These are phyloP conservation scores for Hassar affinis DNA, from an alignment of 2,113 vertebrate genomes.

Conservation along the genomic window DNA sequence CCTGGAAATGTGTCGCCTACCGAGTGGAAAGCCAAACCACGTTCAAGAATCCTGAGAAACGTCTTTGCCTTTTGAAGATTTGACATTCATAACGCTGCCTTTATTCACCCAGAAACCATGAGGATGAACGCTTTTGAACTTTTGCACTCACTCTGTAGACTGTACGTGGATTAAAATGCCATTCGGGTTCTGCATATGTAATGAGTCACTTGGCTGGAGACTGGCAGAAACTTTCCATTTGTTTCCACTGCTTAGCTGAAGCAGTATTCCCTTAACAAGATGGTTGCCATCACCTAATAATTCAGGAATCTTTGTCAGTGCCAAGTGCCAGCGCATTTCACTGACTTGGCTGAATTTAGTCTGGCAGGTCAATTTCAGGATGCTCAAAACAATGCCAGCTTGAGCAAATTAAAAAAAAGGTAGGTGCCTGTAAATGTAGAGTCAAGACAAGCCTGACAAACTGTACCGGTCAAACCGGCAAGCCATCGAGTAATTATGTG, in stretches of 20 bases:
- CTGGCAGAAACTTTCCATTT: background rate
- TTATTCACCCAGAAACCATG: background rate
- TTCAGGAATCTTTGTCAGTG: slow-evolving; percentile 21
- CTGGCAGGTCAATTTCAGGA: slow-evolving; percentile 40
- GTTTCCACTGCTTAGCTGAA: background rate
- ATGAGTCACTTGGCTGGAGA: background rate
- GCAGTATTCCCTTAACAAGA: slow-evolving; percentile 6
- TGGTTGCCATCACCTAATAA: slow-evolving; percentile 38
- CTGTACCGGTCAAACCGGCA: slow-evolving; percentile 7
- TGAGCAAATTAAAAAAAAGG: slow-evolving; percentile 48
- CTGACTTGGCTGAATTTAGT: slow-evolving; percentile 32
- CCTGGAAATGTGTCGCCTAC: background rate
- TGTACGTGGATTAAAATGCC: background rate
- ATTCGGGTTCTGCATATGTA: background rate
- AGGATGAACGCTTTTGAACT: background rate
- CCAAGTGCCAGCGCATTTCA: slow-evolving; percentile 33
- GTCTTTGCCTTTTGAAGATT: background rate
- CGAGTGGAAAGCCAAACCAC: background rate
- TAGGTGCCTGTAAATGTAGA: slow-evolving; percentile 32
- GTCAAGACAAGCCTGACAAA: slow-evolving; percentile 30
- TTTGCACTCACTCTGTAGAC: background rate
- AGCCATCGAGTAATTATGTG: slow-evolving; percentile 2
- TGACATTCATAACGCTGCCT: background rate
- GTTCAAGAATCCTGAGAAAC: background rate
- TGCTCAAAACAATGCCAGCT: slow-evolving; percentile 41